Percentiles rank a stretch among this genome's conserved stretches.
Evolutionary conservation across 2,113 vertebrate species (phyloP).

Genomic region (Castor canadensis): DNA sequence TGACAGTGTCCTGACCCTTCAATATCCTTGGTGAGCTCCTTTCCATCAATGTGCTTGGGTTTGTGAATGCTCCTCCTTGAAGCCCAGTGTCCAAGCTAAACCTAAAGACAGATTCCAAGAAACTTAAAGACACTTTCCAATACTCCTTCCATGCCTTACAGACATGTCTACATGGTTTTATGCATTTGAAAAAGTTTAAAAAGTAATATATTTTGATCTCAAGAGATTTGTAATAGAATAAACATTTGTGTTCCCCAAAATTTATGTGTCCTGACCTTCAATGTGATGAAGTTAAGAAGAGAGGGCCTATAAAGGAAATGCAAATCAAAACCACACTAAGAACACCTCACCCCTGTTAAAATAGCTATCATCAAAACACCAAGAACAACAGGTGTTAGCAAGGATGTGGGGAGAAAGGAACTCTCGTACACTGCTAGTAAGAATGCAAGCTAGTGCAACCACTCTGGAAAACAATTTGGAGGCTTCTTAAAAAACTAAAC

Average conservation of each 20-base stretch:
- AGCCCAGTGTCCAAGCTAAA: background rate
- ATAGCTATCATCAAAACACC: no score
- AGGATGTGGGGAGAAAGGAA: no score
- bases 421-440: no score
- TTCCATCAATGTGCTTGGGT: background rate
- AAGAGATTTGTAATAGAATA: background rate
- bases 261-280: background rate
- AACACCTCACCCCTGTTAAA: no score
- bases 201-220: background rate
- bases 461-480: no score
- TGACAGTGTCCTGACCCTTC: background rate
- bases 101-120: background rate
- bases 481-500: no score
- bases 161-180: background rate
- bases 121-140: background rate
- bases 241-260: background rate
- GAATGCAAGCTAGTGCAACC: no score
- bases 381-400: no score
- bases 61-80: background rate
- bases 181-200: constrained; percentile 8
- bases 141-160: background rate
- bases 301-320: no score
- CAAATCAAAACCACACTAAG: no score
- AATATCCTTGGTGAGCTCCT: background rate
- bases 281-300: background rate